A percentile compares a stretch with the other conserved stretches of the same genome.
These are phyloP conservation scores for Malthinus flaveolus DNA, from an alignment of 2,888 invertebrate genomes.

Conservation along the genomic window DNA sequence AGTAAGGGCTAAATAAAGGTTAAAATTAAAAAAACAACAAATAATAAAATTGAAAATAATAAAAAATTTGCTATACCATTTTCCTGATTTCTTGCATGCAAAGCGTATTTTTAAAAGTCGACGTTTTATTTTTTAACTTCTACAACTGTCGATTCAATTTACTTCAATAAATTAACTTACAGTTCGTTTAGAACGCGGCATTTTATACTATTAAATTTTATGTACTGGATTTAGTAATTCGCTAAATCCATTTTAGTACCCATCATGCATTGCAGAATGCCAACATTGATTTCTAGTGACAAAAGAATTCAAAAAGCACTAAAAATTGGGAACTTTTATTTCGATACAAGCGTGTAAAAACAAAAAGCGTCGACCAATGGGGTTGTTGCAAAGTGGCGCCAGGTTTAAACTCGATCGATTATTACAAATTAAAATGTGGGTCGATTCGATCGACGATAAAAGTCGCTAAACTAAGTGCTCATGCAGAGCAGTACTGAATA, in stretches of 20 bases:
- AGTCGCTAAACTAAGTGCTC: too few species aligned
- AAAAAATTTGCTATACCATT: conserved; percentile 54
- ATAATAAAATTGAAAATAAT: conserved; percentile 28
- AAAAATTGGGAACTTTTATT: conserved; percentile 52
- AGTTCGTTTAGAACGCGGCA: conserved; percentile 54
- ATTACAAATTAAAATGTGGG: too few species aligned
- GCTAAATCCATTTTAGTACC: conserved; percentile 50
- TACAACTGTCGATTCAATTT: conserved; percentile 23
- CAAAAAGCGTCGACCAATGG: conserved; percentile 7
- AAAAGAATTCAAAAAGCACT: conserved; percentile 53
- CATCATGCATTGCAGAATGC: conserved; percentile 49
- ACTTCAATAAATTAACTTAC: conserved; percentile 47
- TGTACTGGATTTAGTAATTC: conserved; percentile 37
- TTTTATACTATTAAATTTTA: conserved; percentile 33
- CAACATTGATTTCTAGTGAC: conserved; percentile 56
- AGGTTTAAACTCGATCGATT: background rate
- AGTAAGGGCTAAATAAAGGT: background rate
- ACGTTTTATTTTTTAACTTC: conserved; percentile 24
- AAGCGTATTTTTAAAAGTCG: conserved; percentile 34
- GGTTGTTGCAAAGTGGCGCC: background rate
- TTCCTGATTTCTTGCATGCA: conserved; percentile 45
- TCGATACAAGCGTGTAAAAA: conserved; percentile 12
- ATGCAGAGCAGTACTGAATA: too few species aligned
- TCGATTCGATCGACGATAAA: too few species aligned
- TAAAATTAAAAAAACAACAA: conserved; percentile 18